Percentiles rank a stretch among this genome's conserved stretches.
These are phyloP conservation scores for Cnemophilus loriae DNA, from an alignment of 2,113 vertebrate species.

Conservation along the genomic window DNA sequence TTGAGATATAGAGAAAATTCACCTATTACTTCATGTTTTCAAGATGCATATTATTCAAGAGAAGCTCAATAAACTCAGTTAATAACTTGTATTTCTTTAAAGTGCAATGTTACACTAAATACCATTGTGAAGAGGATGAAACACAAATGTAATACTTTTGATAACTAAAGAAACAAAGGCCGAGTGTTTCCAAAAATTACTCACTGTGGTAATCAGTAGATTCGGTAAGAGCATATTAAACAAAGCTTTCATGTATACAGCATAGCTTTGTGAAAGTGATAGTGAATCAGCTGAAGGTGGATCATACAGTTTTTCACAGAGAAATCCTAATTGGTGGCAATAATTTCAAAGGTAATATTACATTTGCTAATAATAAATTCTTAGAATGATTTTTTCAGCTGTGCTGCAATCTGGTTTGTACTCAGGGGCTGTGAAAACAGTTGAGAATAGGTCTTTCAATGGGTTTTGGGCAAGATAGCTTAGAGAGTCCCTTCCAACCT, in stretches of 20 bases:
- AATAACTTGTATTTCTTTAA: not conserved
- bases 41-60: not conserved
- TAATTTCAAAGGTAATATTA: not conserved
- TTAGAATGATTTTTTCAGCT: not conserved
- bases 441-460: not conserved
- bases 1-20: not conserved
- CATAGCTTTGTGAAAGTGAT: not conserved
- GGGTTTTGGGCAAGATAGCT: not conserved
- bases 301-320: not conserved
- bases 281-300: not conserved
- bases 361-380: not conserved
- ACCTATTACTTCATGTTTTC: not conserved
- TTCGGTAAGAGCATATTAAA: not conserved
- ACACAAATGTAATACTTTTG: not conserved
- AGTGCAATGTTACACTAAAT: not conserved
- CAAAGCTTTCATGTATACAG: not conserved
- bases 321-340: not conserved
- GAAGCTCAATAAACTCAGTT: not conserved
- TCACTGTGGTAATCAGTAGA: not conserved
- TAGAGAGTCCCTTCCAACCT: not conserved
- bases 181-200: not conserved
- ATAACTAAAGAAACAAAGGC: not conserved
- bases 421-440: not conserved
- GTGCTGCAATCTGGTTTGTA: not conserved
- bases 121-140: not conserved